Conservation (phyloP, 2,888 invertebrate genomes). For the Acanthoscelides obtectus region DNA sequence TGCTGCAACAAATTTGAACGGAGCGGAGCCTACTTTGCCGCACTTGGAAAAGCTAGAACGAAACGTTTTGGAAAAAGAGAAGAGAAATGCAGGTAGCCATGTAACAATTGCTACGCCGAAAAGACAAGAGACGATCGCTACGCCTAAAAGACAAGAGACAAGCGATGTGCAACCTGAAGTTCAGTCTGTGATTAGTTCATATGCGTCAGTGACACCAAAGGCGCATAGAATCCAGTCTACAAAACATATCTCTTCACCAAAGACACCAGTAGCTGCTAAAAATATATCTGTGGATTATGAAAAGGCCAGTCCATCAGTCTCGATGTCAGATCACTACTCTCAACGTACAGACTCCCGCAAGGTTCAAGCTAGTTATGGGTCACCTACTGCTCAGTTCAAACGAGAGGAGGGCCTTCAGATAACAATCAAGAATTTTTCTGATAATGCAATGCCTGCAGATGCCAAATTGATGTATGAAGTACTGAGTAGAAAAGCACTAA, state of each 20-base stretch:
- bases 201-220: background rate
- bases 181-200: background rate
- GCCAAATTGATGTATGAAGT: conserved; percentile 53
- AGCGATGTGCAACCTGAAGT: conserved; percentile 20
- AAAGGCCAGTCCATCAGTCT: too few species aligned
- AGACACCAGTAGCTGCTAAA: too few species aligned
- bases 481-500: conserved; percentile 44
- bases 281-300: too few species aligned
- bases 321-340: conserved; percentile 16
- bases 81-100: background rate
- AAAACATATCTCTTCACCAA: too few species aligned
- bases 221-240: too few species aligned
- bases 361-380: conserved; percentile 19
- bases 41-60: conserved; percentile 59
- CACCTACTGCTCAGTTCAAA: conserved; percentile 16
- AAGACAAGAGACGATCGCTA: background rate
- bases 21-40: conserved; percentile 57
- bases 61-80: conserved; percentile 43
- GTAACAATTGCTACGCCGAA: background rate
- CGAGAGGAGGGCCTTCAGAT: conserved; percentile 9
- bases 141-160: background rate
- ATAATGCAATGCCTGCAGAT: conserved; percentile 15
- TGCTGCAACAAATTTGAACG: conserved; percentile 60
- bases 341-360: conserved; percentile 20
- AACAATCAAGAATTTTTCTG: conserved; percentile 15